Conservation (phyloP, 1,140 invertebrate genomes). For the Heliothis subflexa region DNA sequence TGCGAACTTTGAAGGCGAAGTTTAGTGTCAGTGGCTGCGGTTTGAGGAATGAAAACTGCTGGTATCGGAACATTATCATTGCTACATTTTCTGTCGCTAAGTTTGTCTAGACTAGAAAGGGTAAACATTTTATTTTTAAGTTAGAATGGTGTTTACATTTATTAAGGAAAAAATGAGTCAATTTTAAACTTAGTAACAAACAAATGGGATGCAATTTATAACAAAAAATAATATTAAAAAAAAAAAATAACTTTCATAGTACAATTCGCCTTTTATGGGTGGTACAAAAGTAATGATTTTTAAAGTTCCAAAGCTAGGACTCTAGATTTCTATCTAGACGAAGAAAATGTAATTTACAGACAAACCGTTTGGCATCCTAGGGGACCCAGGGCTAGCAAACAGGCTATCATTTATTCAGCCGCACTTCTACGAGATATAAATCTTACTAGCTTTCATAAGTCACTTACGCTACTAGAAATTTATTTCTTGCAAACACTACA, state of each 20-base stretch:
- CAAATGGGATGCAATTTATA: too few species aligned
- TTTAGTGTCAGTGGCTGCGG: slow-evolving; percentile 14
- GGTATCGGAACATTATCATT: slow-evolving; percentile 1
- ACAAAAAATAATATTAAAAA: background rate
- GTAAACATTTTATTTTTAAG: background rate
- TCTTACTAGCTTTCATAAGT: slow-evolving; percentile 30
- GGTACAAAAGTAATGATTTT: slow-evolving; percentile 3
- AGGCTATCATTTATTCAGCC: slow-evolving; percentile 23
- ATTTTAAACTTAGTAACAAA: too few species aligned
- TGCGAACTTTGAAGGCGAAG: slow-evolving; percentile 8
- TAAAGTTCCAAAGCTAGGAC: background rate
- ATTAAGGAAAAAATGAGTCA: background rate
- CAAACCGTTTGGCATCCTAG: slow-evolving; percentile 12
- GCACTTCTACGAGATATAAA: slow-evolving; percentile 20
- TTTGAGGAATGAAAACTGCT: background rate
- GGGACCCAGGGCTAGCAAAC: slow-evolving; percentile 3
- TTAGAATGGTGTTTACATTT: background rate
- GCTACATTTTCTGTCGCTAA: background rate
- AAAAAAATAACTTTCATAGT: background rate
- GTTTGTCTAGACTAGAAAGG: background rate
- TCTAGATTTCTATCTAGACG: background rate
- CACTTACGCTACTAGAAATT: slow-evolving; percentile 11
- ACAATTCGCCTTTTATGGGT: background rate
- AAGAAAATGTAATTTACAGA: slow-evolving; percentile 37
- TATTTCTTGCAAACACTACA: background rate